Percentiles rank a stretch among this genome's conserved stretches.
Evolutionary conservation across 1,140 invertebrate species (phyloP).

Genomic region (Drosophila bipectinata): DNA sequence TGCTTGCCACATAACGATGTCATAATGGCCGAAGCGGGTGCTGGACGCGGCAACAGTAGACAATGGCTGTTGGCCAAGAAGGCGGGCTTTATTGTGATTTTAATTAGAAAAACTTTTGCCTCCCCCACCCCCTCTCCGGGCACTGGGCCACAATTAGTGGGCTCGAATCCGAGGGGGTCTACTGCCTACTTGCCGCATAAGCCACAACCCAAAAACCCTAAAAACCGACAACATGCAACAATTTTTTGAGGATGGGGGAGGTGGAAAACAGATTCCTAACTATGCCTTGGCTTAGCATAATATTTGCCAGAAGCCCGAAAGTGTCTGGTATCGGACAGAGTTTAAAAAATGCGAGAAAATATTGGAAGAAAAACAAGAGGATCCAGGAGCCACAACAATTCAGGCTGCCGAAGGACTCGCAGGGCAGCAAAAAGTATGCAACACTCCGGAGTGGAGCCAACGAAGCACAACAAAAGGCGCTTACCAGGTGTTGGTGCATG

Average conservation of each 20-base stretch:
- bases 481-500: conserved; percentile 61
- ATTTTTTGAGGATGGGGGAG: background rate
- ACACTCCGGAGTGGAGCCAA: conserved; percentile 31
- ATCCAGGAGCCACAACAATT: conserved; percentile 42
- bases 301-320: conserved; percentile 33
- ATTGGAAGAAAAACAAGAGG: conserved; percentile 49
- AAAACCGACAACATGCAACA: conserved; percentile 27
- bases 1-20: conserved; percentile 53
- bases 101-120: conserved; percentile 59
- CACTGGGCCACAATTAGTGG: conserved; percentile 37
- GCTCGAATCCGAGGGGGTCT: conserved; percentile 15
- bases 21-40: conserved; percentile 27
- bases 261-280: conserved; percentile 1
- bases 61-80: conserved; percentile 7
- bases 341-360: conserved; percentile 41
- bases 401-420: conserved; percentile 32
- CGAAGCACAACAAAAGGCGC: conserved; percentile 44
- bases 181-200: conserved; percentile 17
- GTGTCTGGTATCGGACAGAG: conserved; percentile 32
- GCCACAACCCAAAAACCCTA: conserved; percentile 3
- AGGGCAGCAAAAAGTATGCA: conserved; percentile 42
- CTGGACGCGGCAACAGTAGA: conserved; percentile 3
- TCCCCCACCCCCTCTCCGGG: background rate
- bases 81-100: conserved; percentile 56
- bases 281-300: conserved; percentile 43